Evolutionary conservation across 1,140 invertebrate genomes (phyloP), one percentile per base, ranked within the genome.

Genomic region (Drosophila pandora): DNA sequence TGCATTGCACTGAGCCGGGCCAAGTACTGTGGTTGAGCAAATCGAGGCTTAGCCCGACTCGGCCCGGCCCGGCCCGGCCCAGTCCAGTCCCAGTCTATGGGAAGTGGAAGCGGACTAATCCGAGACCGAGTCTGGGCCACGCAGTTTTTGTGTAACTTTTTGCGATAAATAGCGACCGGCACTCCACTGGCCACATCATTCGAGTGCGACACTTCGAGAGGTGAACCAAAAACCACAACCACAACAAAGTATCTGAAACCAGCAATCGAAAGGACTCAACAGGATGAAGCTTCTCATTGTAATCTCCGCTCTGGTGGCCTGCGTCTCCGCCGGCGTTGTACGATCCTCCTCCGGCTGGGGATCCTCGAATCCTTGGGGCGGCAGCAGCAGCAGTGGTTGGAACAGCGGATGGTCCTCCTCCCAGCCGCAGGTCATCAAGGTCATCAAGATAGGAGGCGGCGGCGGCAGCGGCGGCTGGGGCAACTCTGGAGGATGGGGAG

Each of bases 281-380:
- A 17, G 25, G 32, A 90, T 90, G 87, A 90, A 90, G 60, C 39
- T 90, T 8, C 57, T 90, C 13, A 60, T 90, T 47, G 67, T 83
- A 48, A 65, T 90, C 32, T 82, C 74, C 58, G 88, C 78, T 0
- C 12, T 90, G 37, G 55, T 90, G 54, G 89, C 80, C 54, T 73
- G 74, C 45, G 59, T 71, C 13, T 82, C 89, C 7, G 89, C 89
- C 2, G 83, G 88, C 22, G 28, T 71, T 0, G 78, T 88, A 8
- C 82, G 75, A 28, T 82, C 76, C 55, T 82, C 76, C 55, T 70
- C 62, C n/a, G 80, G 80, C 34, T 63, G 79, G 62, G 57, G 54
- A 43, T 43, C 41, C 39, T 77, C 73, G 2, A 76, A 49, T 68
- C 60, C 64, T 37, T 67, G 77, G 56, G 63, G 79, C 43, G 48